Evolutionary conservation across 1,140 invertebrate genomes (phyloP).

Genomic region (Aleiodes sp.): DNA sequence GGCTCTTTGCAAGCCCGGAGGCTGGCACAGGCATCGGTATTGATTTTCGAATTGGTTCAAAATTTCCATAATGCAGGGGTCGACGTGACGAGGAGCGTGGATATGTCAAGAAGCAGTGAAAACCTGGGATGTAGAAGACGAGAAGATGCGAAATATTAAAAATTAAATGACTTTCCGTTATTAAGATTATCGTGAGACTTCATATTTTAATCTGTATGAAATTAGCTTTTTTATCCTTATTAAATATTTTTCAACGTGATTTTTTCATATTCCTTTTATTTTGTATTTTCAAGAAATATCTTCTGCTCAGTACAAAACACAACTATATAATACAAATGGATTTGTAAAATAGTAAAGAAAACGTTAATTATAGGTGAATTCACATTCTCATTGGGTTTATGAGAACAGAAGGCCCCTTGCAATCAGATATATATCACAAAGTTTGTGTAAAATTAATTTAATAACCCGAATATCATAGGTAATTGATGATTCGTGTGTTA

Average conservation of each 20-base stretch:
- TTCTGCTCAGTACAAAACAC: too few species aligned
- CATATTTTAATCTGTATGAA: too few species aligned
- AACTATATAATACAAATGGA: not conserved
- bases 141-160: not conserved
- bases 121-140: not conserved
- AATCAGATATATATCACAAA: not conserved
- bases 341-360: not conserved
- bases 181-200: too few species aligned
- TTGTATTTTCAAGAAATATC: too few species aligned
- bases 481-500: constrained; percentile 16
- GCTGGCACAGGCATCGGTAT: constrained; percentile 52
- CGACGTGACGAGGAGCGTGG: constrained; percentile 13
- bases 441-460: not conserved
- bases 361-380: not conserved
- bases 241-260: too few species aligned
- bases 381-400: not conserved
- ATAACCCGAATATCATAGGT: constrained; percentile 1
- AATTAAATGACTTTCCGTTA: not conserved
- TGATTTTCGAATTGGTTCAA: constrained; percentile 65
- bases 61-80: constrained; percentile 61
- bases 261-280: too few species aligned
- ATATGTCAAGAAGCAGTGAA: not conserved
- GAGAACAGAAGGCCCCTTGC: not conserved
- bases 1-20: constrained; percentile 43
- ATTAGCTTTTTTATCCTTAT: too few species aligned